Evolutionary conservation across 2,888 invertebrate genomes (phyloP).

Genomic region (Deilephila porcellus): DNA sequence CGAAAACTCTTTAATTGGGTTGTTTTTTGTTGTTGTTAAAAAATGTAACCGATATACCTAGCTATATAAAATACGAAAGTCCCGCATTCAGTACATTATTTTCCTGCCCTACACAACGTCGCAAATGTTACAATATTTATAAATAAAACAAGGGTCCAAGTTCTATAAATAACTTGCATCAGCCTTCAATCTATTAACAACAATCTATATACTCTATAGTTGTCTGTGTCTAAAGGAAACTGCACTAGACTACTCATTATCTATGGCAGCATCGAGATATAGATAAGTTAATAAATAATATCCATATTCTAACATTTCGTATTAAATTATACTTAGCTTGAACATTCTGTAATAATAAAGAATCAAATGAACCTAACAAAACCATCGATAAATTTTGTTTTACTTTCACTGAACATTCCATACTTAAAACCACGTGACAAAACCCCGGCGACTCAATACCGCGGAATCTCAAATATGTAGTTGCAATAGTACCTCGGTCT

Average conservation of each 20-base stretch:
- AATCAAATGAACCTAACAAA: too few relatives aligned
- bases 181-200: slow-evolving; percentile 6
- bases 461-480: slow-evolving; percentile 73
- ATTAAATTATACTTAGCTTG: too few relatives aligned
- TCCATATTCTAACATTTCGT: too few relatives aligned
- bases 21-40: background rate
- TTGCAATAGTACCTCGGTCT: slow-evolving; percentile 58
- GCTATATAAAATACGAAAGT: background rate
- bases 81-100: background rate
- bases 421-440: slow-evolving; percentile 35
- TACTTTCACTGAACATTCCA: slow-evolving; percentile 27
- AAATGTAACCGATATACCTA: background rate
- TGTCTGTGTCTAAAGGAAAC: slow-evolving; percentile 2
- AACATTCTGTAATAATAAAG: too few relatives aligned
- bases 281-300: background rate
- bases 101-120: background rate
- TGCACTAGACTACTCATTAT: background rate
- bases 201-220: background rate
- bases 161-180: background rate
- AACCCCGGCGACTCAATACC: slow-evolving; percentile 45
- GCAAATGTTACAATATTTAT: background rate
- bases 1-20: background rate
- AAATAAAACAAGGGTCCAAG: background rate
- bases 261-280: background rate
- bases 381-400: background rate